Evolutionary conservation across 2,888 invertebrate genomes (phyloP).

Genomic region (Drosophila meridionalis): DNA sequence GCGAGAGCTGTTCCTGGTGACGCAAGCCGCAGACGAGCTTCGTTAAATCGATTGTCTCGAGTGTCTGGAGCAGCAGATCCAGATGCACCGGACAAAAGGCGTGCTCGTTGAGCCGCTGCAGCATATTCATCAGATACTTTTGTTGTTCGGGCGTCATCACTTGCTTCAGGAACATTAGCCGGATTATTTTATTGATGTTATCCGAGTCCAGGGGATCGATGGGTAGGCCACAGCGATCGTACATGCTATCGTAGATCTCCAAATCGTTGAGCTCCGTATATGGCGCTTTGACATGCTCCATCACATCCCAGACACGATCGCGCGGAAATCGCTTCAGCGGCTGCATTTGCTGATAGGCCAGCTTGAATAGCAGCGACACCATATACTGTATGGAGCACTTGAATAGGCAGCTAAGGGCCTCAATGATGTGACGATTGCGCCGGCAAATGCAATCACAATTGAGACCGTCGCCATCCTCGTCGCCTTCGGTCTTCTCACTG

Average conservation of each 20-base stretch:
- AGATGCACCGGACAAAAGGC: slow-evolving; percentile 43
- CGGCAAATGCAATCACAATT: slow-evolving; percentile 26
- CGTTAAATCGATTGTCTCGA: slow-evolving; percentile 30
- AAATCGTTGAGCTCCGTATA: slow-evolving; percentile 63
- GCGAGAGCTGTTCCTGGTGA: slow-evolving; percentile 29
- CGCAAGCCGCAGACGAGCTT: slow-evolving; percentile 52
- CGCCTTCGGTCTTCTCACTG: not conserved
- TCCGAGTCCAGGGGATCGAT: slow-evolving; percentile 57
- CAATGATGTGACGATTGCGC: slow-evolving; percentile 52
- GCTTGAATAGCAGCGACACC: slow-evolving; percentile 46
- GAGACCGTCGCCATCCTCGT: not conserved
- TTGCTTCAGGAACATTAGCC: slow-evolving; percentile 50
- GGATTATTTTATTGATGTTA: slow-evolving; percentile 52
- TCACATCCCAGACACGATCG: slow-evolving; percentile 58
- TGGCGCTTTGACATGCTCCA: slow-evolving; percentile 56
- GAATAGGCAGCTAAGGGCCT: slow-evolving; percentile 62
- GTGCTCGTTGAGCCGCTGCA: slow-evolving; percentile 41
- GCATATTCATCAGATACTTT: slow-evolving; percentile 38
- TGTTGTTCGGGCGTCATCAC: slow-evolving; percentile 49
- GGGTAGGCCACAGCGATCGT: slow-evolving; percentile 62
- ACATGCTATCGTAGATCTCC: slow-evolving; percentile 69
- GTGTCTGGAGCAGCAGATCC: slow-evolving; percentile 28
- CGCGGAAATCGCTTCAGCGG: slow-evolving; percentile 36
- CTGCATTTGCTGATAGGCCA: slow-evolving; percentile 37
- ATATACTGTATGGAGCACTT: slow-evolving; percentile 34